Conservation (phyloP, 2,113 vertebrate genomes). For the Antechinus flavipes region DNA sequence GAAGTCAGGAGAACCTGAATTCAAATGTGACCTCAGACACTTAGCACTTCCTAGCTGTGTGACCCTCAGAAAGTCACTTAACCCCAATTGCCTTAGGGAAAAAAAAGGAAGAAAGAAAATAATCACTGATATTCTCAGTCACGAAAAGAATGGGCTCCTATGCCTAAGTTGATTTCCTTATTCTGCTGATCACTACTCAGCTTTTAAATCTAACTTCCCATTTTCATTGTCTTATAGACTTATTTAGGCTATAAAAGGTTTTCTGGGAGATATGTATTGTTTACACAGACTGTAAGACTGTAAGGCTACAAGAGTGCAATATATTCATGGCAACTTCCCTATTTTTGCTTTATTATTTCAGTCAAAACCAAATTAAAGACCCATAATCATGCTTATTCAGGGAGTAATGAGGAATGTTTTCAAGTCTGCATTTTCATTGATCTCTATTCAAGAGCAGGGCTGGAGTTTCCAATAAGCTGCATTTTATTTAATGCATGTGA, state of each 20-base stretch:
- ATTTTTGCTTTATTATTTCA: conserved; percentile 68
- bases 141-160: conserved; percentile 39
- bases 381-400: conserved; percentile 66
- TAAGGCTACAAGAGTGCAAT: conserved; percentile 51
- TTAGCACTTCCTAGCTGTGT: no score
- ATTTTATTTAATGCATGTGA: conserved; percentile 63
- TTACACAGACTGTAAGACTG: conserved; percentile 77
- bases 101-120: conserved; percentile 27
- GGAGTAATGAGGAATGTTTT: conserved; percentile 73
- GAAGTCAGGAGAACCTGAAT: no score
- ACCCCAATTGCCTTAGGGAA: no score
- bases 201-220: conserved; percentile 68
- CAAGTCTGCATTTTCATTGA: conserved; percentile 70
- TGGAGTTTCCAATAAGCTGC: conserved; percentile 67
- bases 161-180: conserved; percentile 8
- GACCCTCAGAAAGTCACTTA: no score
- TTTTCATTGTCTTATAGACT: conserved; percentile 72
- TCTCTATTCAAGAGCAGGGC: conserved; percentile 71
- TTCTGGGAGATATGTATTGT: conserved; percentile 76
- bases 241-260: conserved; percentile 75
- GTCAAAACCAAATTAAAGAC: conserved; percentile 63
- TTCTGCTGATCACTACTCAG: conserved; percentile 48
- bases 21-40: no score
- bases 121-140: conserved; percentile 12
- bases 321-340: conserved; percentile 15